Evolutionary conservation across 1,140 invertebrate species (phyloP).

Genomic region (Meteorus sp.): DNA sequence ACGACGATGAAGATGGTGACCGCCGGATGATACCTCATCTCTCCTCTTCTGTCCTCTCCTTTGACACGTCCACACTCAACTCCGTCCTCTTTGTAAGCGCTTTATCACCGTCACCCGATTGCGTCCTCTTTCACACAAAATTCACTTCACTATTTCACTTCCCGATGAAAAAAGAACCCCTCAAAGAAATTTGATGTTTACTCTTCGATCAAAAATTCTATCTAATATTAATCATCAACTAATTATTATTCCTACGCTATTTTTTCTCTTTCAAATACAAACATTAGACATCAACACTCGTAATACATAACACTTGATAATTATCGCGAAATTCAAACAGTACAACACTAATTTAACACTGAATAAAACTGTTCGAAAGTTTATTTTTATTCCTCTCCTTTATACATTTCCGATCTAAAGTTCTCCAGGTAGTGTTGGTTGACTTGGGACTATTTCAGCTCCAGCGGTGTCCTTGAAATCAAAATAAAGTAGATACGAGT

Average conservation of each 20-base stretch:
- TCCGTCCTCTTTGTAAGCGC: slow-evolving; percentile 2
- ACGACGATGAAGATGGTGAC: slow-evolving; percentile 45
- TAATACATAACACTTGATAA: no score
- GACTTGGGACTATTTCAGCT: neutral
- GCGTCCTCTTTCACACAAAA: slow-evolving; percentile 9
- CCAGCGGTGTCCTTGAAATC: slow-evolving; percentile 7
- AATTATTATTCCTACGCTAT: no score
- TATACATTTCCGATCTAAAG: neutral
- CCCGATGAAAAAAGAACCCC: no score
- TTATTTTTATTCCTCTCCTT: neutral
- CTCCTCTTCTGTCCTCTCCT: slow-evolving; percentile 32
- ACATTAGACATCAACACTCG: no score
- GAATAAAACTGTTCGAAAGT: neutral
- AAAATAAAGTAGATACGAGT: slow-evolving; percentile 1
- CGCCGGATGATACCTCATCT: slow-evolving; percentile 47
- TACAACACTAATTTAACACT: no score
- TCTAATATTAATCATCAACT: no score
- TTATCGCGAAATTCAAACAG: no score
- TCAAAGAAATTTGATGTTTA: neutral
- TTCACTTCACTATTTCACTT: neutral
- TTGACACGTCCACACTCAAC: neutral
- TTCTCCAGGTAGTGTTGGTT: neutral
- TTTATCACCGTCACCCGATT: slow-evolving; percentile 7
- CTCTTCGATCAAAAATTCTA: neutral
- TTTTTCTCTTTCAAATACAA: no score